These are phyloP conservation scores for Microhierax caerulescens DNA, from an alignment of 2,797 vertebrate genomes.

Conservation along the genomic window DNA sequence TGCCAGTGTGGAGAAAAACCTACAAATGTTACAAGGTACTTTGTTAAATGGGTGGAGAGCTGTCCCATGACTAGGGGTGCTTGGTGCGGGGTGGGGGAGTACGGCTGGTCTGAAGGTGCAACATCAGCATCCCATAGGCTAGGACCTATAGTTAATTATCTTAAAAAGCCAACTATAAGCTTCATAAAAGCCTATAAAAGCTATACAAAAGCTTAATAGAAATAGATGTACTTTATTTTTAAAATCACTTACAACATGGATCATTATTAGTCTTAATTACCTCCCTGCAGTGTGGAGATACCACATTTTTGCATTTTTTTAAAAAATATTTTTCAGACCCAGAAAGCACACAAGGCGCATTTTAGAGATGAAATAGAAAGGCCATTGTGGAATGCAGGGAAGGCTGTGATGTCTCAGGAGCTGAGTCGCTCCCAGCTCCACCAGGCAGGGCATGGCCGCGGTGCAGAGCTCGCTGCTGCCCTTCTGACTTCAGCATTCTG, in stretches of 20 bases:
- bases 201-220: slow-evolving; percentile 40
- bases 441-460: rapidly evolving
- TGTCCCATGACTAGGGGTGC: neutral
- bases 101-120: neutral
- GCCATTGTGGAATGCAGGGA: neutral
- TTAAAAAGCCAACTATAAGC: neutral
- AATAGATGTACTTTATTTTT: slow-evolving; percentile 32
- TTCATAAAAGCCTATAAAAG: slow-evolving; percentile 33
- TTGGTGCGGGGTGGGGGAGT: neutral
- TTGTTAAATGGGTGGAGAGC: neutral
- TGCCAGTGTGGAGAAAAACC: neutral
- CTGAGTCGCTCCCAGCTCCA: neutral
- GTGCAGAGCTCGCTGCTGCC: neutral
- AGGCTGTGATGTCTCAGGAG: neutral
- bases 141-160: neutral
- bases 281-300: neutral
- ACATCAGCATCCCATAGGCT: neutral
- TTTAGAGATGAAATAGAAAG: neutral
- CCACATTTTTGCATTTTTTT: neutral
- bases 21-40: neutral
- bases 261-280: slow-evolving; percentile 45
- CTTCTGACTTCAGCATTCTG: rapidly evolving
- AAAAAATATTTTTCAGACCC: neutral
- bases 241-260: neutral
- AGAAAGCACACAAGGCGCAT: neutral